Evolutionary conservation across 53 echinoderm and acorn worm species (phyloP), one percentile per base, ranked within the genome.

Genomic region (Arbacia lixula): DNA sequence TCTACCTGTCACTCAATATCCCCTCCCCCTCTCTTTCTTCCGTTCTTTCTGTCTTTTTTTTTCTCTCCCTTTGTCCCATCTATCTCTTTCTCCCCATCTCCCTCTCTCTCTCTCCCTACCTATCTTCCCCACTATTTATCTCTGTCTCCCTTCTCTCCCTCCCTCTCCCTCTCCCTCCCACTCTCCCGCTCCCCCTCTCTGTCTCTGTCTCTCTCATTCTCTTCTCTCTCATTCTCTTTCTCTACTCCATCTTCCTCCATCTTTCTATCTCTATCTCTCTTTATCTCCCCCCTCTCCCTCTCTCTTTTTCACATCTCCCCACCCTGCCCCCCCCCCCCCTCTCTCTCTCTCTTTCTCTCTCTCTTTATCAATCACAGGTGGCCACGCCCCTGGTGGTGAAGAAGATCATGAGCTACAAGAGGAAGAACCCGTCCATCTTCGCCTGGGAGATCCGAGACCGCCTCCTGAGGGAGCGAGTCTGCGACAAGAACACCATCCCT

Each of bases 361-460:
- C 46, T 14, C 14, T 10, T 46, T 10, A 46, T 46, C 46, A 46
- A 46, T 58, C 16, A 24, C 33, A 96, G 96, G 96, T 96, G 30
- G 96, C 96, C 17, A 96, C 96, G 4, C 96, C 96, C 5, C 50
- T 96, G n/a, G 96, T 96, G 16, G 93, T 93, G 5, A 93, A 91
- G 69, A 96, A 96, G 68, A 96, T 96, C 20, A 89, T 96, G 89
- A 89, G 91, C 40, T 93, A 93, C 79, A 96, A 96, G 43, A 91
- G 91, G 4, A 93, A 96, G 68, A 96, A 96, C 68, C 96, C 96
- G 38, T 96, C 93, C 38, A 93, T 96, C 68, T 96, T 96, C 76
- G 96, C 96, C 36, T 96, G 93, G 96, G 96, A 93, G 85, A 96
- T 93, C 26, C 88, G 96, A 9, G 93, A 96, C 66, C 84, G 89